Conservation (phyloP, 2,888 invertebrate species). For the Isoperla grammatica region DNA sequence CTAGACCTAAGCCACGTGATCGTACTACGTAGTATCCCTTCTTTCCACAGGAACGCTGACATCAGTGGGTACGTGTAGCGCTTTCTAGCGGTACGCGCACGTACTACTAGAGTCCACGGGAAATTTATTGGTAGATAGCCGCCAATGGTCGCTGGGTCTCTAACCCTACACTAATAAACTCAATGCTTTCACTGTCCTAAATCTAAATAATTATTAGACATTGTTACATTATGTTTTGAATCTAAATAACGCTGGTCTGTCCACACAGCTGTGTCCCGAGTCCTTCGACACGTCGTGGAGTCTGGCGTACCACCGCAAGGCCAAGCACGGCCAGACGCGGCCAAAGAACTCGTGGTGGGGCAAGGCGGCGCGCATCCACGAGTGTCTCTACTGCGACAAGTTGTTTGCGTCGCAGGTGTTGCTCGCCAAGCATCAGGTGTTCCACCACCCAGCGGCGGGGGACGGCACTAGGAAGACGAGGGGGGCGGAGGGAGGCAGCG, state of each 20-base stretch:
- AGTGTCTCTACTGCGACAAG: constrained; percentile 20
- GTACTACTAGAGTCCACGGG: no score
- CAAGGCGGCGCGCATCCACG: neutral
- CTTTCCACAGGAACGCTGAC: no score
- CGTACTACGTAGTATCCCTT: no score
- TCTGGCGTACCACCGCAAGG: constrained; percentile 22
- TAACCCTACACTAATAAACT: no score
- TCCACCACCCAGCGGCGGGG: neutral
- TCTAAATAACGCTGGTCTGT: neutral
- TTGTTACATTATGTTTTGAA: neutral
- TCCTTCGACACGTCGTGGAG: constrained; percentile 24
- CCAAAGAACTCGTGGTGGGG: neutral
- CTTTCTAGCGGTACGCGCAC: no score
- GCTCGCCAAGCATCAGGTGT: constrained; percentile 6
- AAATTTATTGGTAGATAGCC: no score
- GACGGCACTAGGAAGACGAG: neutral
- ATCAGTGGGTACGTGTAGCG: no score
- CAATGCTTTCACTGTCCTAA: neutral
- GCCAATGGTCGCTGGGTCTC: no score
- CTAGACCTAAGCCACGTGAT: no score
- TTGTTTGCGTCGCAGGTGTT: constrained; percentile 16
- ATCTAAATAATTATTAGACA: neutral
- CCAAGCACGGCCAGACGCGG: constrained; percentile 1
- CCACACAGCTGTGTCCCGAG: constrained; percentile 21
- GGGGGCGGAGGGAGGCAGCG: neutral